Evolutionary conservation across 2,113 vertebrate genomes (phyloP), one percentile per base, ranked within the genome.

Genomic region (Toxostoma redivivum): DNA sequence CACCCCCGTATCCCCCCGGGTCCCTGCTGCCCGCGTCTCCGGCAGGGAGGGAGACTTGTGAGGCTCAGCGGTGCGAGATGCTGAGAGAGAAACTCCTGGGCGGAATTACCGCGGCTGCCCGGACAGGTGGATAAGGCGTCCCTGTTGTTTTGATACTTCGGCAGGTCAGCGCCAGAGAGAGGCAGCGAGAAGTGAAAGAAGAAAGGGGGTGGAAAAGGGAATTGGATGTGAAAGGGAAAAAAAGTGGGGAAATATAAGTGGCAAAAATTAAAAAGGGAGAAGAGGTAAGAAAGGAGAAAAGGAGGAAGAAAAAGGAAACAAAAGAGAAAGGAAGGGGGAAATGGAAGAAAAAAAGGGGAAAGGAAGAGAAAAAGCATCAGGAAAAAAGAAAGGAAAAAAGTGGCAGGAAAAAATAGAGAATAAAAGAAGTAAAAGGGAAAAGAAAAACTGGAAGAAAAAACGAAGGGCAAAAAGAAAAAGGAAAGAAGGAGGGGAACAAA

Each of bases 401-500:
- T 33, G n/a, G 13, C 16, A 12, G 33, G 14, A 7, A 22, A 40
- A 18, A 33, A 8, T 14, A 40, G 2, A 15, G 6, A 35, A 24
- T 23, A 12, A 37, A 44, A 35, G 8, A 23, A 23, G 15, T n/a
- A 40, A 58, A 8, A 8, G 10, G 16, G 10, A 2, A 15, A 35
- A 35, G 5, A 10, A 44, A 51, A 64, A 38, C 8, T 12, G 5
- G 8, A 47, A 22, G 28, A 9, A 38, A 45, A 33, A 83, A 37
- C 31, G 7, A 12, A 35, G 11, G 8, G 4, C 4, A 10, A 25
- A 51, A 42, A 53, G 33, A 31, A 9, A 22, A 30, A 1, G 6
- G 11, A 22, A 22, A 44, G 4, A 47, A 19, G 3, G 1, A 2
- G 11, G 8, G 2, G 3, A 0, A 1, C 2, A 18, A 35, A 40